phyloP scores from a whole-genome alignment of 2,797 vertebrate genomes.

The Phataginus tetradactyla region DNA sequence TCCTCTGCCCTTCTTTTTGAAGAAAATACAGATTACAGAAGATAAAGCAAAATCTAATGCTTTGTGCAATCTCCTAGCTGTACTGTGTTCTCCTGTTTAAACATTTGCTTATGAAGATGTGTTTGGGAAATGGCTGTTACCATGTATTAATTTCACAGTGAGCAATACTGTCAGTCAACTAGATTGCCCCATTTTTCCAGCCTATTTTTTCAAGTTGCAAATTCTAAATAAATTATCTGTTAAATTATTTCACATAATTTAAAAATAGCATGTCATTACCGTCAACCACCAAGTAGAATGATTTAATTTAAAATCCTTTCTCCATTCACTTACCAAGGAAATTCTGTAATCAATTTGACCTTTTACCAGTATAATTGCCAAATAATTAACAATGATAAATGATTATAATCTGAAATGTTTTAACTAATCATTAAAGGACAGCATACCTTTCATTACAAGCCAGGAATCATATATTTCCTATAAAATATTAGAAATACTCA shows the following conservation, averaged over 20 bases:
- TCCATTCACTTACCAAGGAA: slow-evolving; percentile 76
- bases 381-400: slow-evolving; percentile 85
- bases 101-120: slow-evolving; percentile 2
- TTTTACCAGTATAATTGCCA: slow-evolving; percentile 84
- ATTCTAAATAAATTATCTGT: slow-evolving; percentile 81
- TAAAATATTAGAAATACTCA: slow-evolving; percentile 6
- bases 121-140: slow-evolving; percentile 45
- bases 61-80: not conserved
- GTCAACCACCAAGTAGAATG: slow-evolving; percentile 77
- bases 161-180: slow-evolving; percentile 61
- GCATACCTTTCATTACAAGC: slow-evolving; percentile 62
- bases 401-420: slow-evolving; percentile 79
- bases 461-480: slow-evolving; percentile 68
- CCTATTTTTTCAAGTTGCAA: slow-evolving; percentile 59
- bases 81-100: not conserved
- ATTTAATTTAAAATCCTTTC: slow-evolving; percentile 82
- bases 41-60: not conserved
- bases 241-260: slow-evolving; percentile 80
- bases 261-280: slow-evolving; percentile 83
- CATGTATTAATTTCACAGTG: slow-evolving; percentile 10
- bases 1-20: not conserved
- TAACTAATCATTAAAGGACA: slow-evolving; percentile 78
- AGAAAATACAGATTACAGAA: slow-evolving; percentile 7
- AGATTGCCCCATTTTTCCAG: slow-evolving; percentile 56
- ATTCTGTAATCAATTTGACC: slow-evolving; percentile 82